Conservation (phyloP, 2,888 invertebrate genomes). For the Blomia tropicalis region DNA sequence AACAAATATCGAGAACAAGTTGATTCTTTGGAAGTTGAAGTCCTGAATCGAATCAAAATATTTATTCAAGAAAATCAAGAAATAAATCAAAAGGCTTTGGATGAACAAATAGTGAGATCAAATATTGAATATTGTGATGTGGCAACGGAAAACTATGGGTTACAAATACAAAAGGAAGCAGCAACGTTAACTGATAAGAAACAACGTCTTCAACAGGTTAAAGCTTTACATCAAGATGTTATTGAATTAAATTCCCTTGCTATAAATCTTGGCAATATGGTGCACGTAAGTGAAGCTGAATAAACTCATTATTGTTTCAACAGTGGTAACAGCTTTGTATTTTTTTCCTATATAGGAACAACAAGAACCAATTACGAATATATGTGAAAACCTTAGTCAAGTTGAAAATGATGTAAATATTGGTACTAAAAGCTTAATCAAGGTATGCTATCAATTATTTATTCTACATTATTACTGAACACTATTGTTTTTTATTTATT, state of each 20-base stretch:
- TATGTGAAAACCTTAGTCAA: not conserved
- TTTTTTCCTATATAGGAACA: slow-evolving; percentile 4
- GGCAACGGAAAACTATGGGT: not conserved
- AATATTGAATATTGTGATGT: not conserved
- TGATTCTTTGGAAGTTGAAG: not conserved
- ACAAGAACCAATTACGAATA: not conserved
- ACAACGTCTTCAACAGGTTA: not conserved
- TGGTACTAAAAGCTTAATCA: not conserved
- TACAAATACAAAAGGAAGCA: not conserved
- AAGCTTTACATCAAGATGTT: slow-evolving; percentile 2
- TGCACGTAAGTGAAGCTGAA: not conserved
- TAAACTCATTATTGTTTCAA: not conserved
- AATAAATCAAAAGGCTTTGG: not conserved
- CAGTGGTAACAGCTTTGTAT: not conserved
- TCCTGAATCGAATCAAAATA: not conserved
- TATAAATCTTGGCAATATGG: not conserved
- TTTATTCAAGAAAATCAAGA: not conserved
- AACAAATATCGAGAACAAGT: not conserved
- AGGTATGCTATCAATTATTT: not conserved
- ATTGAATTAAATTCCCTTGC: not conserved
- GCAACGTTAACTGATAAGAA: not conserved
- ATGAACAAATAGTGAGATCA: not conserved
- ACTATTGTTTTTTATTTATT: not conserved
- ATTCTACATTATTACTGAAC: not conserved
- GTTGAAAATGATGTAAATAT: not conserved